Conservation (phyloP, 1,140 invertebrate species). For the Diorhabda sublineata region DNA sequence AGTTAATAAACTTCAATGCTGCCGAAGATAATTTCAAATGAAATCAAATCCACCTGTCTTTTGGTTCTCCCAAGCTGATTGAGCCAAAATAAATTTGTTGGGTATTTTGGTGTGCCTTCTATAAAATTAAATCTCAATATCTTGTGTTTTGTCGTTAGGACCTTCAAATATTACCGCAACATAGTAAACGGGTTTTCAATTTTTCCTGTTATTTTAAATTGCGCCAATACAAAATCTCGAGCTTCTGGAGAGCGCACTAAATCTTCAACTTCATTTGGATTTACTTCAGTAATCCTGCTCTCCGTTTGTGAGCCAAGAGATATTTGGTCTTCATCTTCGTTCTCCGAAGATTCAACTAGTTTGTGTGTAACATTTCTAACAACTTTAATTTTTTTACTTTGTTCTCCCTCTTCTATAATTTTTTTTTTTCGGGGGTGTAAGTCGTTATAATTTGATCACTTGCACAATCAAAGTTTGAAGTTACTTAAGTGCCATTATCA, state of each 20-base stretch:
- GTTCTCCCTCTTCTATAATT: neutral
- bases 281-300: constrained; percentile 10
- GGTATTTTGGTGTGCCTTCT: constrained; percentile 9
- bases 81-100: constrained; percentile 1
- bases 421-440: neutral
- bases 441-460: constrained; percentile 1
- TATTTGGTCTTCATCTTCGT: constrained; percentile 8
- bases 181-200: constrained; percentile 9
- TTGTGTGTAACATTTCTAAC: constrained; percentile 8
- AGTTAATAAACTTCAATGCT: neutral
- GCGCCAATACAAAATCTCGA: constrained; percentile 9
- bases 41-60: neutral
- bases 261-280: constrained; percentile 14
- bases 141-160: neutral
- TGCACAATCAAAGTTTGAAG: neutral
- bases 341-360: constrained; percentile 11
- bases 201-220: constrained; percentile 5
- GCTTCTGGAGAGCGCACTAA: constrained; percentile 5
- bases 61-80: neutral
- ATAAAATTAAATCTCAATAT: constrained; percentile 5
- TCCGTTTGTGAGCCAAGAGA: constrained; percentile 5
- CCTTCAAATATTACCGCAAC: neutral
- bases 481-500: too few relatives aligned
- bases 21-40: neutral
- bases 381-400: constrained; percentile 9